Evolutionary conservation across 2,797 vertebrate genomes (phyloP), one percentile per base, ranked within the genome.

Genomic region (Okamejei kenojei): DNA sequence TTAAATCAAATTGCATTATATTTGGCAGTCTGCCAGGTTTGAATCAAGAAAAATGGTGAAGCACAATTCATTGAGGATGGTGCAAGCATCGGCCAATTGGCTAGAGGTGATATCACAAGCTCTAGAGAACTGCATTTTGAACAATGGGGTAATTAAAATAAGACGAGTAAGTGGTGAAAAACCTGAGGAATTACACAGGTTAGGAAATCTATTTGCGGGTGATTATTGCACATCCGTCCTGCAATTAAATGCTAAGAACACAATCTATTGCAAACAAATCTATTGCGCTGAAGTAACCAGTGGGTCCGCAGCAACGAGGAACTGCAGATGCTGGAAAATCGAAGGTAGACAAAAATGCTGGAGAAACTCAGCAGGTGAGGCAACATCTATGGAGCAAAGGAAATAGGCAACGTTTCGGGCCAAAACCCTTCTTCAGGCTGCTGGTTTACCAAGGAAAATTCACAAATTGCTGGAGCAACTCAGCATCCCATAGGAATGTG

Each of bases 171-270:
- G 61, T 26, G 29, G 63, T 88, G 84, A 68, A 32, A 88, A 68
- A 68, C n/a, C 84, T 35, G 65, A 88, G 84, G 29, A 88, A 65
- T n/a, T 88, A 88, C n/a, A 61, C 84, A 63, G 15, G 61, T 86
- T 86, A 86, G n/a, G 61, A 11, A 54, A 84, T 84, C n/a, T 19
- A 88, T 65, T 88, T 68, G 84, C 68, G 61, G 6, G 21, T 23
- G 61, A 35, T 88, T 88, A 68, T 21, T 68, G 21, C 6, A 35
- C 32, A 19, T 11, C n/a, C 63, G 32, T 88, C 63, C n/a, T 68
- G 13, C n/a, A 88, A 35, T 68, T 65, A 35, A 88, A 88, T 17
- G 61, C 84, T 23, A 88, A 68, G 84, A 88, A 32, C n/a, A 65
- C 84, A 88, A n/a, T 21, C 13, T 88, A 63, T 65, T n/a, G 58